phyloP scores from a whole-genome alignment of 2,113 vertebrate species.

The Numenius arquata region DNA sequence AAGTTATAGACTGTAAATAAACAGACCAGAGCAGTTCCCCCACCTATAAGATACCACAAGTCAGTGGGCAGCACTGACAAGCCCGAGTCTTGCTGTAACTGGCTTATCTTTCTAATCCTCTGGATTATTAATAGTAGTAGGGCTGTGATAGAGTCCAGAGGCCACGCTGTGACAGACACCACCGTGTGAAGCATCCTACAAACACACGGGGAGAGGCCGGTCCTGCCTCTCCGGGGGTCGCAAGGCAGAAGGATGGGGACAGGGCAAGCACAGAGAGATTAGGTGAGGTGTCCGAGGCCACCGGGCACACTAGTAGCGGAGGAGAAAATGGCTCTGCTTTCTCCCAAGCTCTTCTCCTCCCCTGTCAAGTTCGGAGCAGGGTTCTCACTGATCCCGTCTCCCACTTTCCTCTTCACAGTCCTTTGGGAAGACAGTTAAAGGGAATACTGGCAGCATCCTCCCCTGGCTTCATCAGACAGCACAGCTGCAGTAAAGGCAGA shows the following conservation, averaged over 20 bases:
- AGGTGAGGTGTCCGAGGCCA: neutral
- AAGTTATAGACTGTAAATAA: slow-evolving; percentile 58
- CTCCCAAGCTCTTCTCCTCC: neutral
- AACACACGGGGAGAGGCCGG: neutral
- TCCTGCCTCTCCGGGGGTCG: neutral
- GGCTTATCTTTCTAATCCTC: slow-evolving; percentile 55
- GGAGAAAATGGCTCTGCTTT: neutral
- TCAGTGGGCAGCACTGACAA: slow-evolving; percentile 23
- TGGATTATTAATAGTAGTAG: slow-evolving; percentile 62
- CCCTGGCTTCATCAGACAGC: neutral
- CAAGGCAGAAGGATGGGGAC: neutral
- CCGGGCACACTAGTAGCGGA: fast-evolving
- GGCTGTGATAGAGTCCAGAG: slow-evolving; percentile 51
- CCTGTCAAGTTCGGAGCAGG: neutral
- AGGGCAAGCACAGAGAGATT: neutral
- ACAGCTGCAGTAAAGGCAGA: neutral
- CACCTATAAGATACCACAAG: slow-evolving; percentile 19
- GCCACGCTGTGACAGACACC: slow-evolving; percentile 6
- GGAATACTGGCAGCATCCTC: neutral
- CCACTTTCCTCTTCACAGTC: neutral
- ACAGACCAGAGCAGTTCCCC: neutral
- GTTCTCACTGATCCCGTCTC: neutral
- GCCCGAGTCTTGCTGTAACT: neutral
- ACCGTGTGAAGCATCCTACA: slow-evolving; percentile 16
- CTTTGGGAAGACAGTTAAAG: neutral